Percentiles rank a stretch among this genome's conserved stretches.
phyloP scores from a whole-genome alignment of 2,797 vertebrate genomes.

The Myoxocephalus aenaeus region DNA sequence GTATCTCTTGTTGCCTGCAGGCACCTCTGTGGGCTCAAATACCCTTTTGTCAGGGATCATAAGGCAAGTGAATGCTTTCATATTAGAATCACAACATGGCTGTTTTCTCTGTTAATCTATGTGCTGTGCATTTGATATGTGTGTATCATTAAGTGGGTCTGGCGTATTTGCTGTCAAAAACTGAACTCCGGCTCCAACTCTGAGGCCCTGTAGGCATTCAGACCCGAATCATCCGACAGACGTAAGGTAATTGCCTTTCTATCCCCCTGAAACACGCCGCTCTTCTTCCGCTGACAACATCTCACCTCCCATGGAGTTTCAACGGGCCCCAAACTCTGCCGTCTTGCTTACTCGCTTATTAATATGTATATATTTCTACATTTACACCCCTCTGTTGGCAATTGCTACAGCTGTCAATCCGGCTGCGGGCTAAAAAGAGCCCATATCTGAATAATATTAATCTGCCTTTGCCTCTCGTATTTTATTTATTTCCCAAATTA shows the following conservation, averaged over 20 bases:
- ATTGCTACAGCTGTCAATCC: constrained; percentile 82
- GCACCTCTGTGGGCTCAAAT: constrained; percentile 21
- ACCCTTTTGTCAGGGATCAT: constrained; percentile 10
- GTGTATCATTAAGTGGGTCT: constrained; percentile 52
- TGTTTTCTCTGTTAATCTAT: constrained; percentile 37
- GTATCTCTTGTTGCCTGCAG: constrained; percentile 40
- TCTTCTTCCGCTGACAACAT: constrained; percentile 67
- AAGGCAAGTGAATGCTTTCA: constrained; percentile 31
- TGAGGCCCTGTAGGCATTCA: constrained; percentile 76
- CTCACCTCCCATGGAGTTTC: constrained; percentile 66
- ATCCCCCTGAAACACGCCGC: constrained; percentile 69
- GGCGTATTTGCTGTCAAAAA: constrained; percentile 41
- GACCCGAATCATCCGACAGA: constrained; percentile 78
- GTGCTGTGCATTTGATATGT: constrained; percentile 47
- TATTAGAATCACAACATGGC: constrained; percentile 37
- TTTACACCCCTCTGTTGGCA: constrained; percentile 74
- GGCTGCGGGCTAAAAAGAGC: constrained; percentile 80
- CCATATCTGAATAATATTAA: constrained; percentile 78
- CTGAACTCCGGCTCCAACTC: constrained; percentile 76
- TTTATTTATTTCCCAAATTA: constrained; percentile 64
- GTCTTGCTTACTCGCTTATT: constrained; percentile 71
- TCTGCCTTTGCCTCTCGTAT: constrained; percentile 41
- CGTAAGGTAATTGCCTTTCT: constrained; percentile 85
- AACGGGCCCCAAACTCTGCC: constrained; percentile 73
- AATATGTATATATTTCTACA: constrained; percentile 80